phyloP scores from a whole-genome alignment of 2,113 vertebrate genomes.

The Haplochromis burtoni region DNA sequence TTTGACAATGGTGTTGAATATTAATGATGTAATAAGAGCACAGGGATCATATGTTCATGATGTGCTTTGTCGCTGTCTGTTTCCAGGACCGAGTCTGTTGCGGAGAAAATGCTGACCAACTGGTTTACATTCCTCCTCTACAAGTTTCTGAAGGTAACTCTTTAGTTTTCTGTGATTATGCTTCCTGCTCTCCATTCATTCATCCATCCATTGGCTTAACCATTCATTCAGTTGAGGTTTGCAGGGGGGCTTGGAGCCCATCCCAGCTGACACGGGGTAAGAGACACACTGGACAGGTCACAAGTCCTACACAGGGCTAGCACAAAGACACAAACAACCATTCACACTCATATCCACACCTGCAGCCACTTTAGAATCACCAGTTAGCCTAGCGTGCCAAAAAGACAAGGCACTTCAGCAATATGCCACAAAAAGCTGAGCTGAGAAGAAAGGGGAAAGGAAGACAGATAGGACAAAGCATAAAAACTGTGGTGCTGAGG shows the following conservation, averaged over 20 bases:
- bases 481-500: not conserved
- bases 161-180: not conserved
- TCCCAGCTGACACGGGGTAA: not conserved
- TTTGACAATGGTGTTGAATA: constrained; percentile 44
- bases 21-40: constrained; percentile 40
- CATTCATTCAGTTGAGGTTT: not conserved
- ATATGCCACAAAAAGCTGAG: not conserved
- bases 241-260: not conserved
- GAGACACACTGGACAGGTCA: not conserved
- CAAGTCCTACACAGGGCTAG: not conserved
- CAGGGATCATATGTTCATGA: constrained; percentile 22
- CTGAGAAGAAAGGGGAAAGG: not conserved
- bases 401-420: not conserved
- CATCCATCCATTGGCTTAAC: not conserved
- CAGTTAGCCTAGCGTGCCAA: not conserved
- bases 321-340: not conserved
- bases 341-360: not conserved
- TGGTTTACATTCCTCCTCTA: constrained; percentile 69
- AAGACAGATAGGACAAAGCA: not conserved
- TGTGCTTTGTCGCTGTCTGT: constrained; percentile 9
- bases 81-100: constrained; percentile 65
- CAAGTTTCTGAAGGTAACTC: constrained; percentile 65
- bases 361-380: not conserved
- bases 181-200: not conserved
- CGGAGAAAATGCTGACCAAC: constrained; percentile 71